Conservation (phyloP, 2,888 invertebrate genomes). For the Cyrtodaria siliqua region DNA sequence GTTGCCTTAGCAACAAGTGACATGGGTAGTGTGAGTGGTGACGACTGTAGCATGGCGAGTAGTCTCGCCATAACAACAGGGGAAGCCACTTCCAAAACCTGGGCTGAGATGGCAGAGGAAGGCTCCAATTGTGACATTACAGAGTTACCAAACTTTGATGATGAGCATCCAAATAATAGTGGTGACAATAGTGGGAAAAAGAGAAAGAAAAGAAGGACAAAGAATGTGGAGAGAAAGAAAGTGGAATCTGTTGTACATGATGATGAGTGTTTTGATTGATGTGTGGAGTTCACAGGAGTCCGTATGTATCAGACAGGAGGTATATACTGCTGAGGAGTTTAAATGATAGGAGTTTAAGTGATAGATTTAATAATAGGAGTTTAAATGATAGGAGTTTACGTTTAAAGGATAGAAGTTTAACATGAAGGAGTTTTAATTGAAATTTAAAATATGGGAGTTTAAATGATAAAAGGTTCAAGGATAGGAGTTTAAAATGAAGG, state of each 20-base stretch:
- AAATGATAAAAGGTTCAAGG: no score
- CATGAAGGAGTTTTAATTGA: no score
- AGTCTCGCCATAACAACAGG: constrained; percentile 7
- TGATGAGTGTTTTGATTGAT: constrained; percentile 53
- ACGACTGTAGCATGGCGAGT: constrained; percentile 1
- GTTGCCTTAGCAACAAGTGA: background rate
- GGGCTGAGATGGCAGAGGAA: constrained; percentile 58
- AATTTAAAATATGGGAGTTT: no score
- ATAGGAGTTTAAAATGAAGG: no score
- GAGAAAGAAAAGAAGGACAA: constrained; percentile 13
- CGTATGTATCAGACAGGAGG: no score
- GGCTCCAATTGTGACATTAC: constrained; percentile 30
- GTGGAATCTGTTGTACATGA: constrained; percentile 36
- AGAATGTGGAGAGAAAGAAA: constrained; percentile 11
- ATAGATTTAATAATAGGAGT: no score
- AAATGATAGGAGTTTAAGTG: no score
- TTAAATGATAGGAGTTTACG: no score
- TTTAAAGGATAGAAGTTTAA: no score
- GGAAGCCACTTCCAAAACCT: constrained; percentile 34
- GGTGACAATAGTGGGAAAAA: constrained; percentile 11
- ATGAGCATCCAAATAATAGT: background rate
- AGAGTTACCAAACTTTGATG: constrained; percentile 35
- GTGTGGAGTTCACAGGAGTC: no score
- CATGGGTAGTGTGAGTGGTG: background rate
- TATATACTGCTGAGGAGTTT: no score